A percentile compares a stretch with the other conserved stretches of the same genome.
phyloP scores from a whole-genome alignment of 2,113 vertebrate genomes.

The Xenus cinereus region DNA sequence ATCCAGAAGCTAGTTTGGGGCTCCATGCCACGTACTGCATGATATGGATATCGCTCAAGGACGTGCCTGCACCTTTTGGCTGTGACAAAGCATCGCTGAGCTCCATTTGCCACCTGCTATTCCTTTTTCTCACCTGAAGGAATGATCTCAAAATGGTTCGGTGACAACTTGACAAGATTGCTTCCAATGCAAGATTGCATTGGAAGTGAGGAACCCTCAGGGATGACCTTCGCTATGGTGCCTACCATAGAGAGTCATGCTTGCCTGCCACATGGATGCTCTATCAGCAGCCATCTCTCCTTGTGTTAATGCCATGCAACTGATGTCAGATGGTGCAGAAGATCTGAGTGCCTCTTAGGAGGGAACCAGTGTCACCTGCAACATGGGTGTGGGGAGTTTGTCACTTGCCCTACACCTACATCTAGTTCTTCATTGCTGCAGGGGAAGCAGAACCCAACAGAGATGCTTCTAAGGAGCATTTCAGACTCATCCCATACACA shows the following conservation, averaged over 20 bases:
- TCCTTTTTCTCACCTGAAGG: not conserved
- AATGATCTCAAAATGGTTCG: not conserved
- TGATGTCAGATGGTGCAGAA: not conserved
- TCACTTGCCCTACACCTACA: not conserved
- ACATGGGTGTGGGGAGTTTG: not conserved
- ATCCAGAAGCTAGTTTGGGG: not conserved
- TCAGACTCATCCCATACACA: not conserved
- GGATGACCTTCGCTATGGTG: not conserved
- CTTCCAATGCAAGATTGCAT: fast-evolving
- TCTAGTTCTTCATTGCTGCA: not conserved
- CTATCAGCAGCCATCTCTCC: not conserved
- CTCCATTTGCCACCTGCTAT: not conserved
- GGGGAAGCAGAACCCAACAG: not conserved
- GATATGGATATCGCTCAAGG: fast-evolving
- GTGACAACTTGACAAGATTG: not conserved
- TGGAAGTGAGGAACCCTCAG: not conserved
- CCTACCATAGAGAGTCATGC: fast-evolving
- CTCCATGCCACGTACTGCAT: fast-evolving
- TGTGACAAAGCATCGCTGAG: not conserved
- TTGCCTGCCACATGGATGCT: not conserved
- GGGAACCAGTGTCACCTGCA: not conserved
- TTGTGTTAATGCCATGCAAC: not conserved
- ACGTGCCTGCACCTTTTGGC: not conserved
- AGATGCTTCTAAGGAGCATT: not conserved
- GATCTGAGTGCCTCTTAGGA: not conserved